Base-by-base conservation (phyloP, 2,888 invertebrate genomes). In the Aethes cnicana region DNA sequence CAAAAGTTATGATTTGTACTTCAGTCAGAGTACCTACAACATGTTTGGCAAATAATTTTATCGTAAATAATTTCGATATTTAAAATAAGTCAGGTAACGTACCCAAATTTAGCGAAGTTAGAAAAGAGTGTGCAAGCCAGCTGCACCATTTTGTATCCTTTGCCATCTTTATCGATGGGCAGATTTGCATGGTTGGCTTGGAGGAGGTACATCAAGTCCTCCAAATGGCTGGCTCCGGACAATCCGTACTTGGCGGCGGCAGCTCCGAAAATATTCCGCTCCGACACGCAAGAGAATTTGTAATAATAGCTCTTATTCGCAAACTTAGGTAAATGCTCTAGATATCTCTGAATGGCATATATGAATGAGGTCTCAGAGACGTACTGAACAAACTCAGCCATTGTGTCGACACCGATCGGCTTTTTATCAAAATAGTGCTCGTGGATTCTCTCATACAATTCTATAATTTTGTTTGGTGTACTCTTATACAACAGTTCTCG, bases 151-250 rank as follows among this genome's bases (percentile, higher is more conserved):
- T 71, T 58, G 41, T 72, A 74, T 16, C 73, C 72, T 43, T 64
- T 67, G 9, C 62, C 66, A 11, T 54, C 58, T 9, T 68, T 74
- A 28, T 72, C 68, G 8, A 78, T 41, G 2, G 66, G 64, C 12
- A 81, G 20, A 12, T 71, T 64, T 3, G 58, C 48, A 0, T 17
- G 23, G 32, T 77, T 76, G 0, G 71, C 56, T 25, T 80, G 60
- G 17, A 85, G 79, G 7, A 84, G 54, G 47, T 84, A 80, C 66
- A 75, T 66, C 3, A 79, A 42, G 41, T 84, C 84, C 9, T 84
- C 84, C 11, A 77, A 53, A 56, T 84, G 84, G 1, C 72, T 28
- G 0, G 77, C 69, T 6, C 80, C 84, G 0, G 28, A 35, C 1
- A 81, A 50, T 0, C 67, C 76, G 28, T 73, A 72, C 33, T 72